Evolutionary conservation across 1,140 invertebrate genomes (phyloP).

Genomic region (Zaprionus davidi): DNA sequence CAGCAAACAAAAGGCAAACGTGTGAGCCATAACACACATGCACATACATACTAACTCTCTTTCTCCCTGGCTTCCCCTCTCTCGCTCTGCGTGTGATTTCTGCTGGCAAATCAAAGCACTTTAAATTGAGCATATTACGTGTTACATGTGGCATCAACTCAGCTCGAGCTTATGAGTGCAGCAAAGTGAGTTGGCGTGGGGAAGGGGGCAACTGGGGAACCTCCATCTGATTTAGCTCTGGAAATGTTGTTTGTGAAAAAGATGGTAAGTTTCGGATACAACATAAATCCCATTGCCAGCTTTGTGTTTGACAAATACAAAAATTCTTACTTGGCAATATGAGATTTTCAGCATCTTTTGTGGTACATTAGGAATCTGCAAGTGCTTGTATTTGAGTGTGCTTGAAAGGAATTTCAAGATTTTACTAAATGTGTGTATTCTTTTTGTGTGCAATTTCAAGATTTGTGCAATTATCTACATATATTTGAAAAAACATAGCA

Average conservation of each 20-base stretch:
- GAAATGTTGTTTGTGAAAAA: conserved; percentile 1
- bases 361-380: conserved; percentile 1
- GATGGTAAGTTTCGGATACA: conserved; percentile 3
- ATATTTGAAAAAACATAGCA: too few species aligned
- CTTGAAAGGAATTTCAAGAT: neutral
- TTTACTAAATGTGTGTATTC: neutral
- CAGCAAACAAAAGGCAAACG: conserved; percentile 74
- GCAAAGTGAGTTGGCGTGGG: neutral
- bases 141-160: conserved; percentile 34
- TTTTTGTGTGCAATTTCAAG: too few species aligned
- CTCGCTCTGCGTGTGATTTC: conserved; percentile 27
- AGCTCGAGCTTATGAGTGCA: conserved; percentile 6
- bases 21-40: conserved; percentile 49
- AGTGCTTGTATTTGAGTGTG: too few species aligned
- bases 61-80: conserved; percentile 16
- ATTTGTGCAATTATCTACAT: too few species aligned
- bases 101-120: conserved; percentile 68
- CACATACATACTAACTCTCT: conserved; percentile 13
- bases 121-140: conserved; percentile 75
- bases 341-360: conserved; percentile 5
- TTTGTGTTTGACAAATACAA: conserved; percentile 14
- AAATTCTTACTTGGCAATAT: conserved; percentile 13
- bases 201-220: neutral
- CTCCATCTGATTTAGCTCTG: neutral
- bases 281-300: conserved; percentile 9